Conservation (phyloP, 2,888 invertebrate species). For the Branchipolynoe longqiensis region DNA sequence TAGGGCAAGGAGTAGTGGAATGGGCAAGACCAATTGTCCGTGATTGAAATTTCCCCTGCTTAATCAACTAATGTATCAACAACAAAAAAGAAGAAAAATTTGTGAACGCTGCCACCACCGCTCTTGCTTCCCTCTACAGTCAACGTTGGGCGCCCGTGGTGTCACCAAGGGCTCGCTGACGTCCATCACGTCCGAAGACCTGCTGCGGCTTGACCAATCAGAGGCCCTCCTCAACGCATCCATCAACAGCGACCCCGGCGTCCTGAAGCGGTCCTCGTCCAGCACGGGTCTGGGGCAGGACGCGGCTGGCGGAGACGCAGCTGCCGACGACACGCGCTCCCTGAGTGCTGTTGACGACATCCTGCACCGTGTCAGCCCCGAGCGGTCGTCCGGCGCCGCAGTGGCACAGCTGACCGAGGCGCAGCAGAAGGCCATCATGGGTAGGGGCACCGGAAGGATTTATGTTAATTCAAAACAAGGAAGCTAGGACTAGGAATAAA, state of each 20-base stretch:
- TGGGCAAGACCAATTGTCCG: no score
- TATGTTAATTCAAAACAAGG: no score
- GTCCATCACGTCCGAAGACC: slow-evolving; percentile 71
- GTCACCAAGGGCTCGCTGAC: slow-evolving; percentile 66
- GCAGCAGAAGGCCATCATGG: slow-evolving; percentile 80
- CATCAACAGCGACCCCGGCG: slow-evolving; percentile 30
- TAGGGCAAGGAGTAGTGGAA: no score
- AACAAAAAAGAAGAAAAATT: no score
- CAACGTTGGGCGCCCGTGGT: slow-evolving; percentile 4
- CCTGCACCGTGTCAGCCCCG: slow-evolving; percentile 76
- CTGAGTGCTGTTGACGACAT: slow-evolving; percentile 73
- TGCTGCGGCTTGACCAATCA: slow-evolving; percentile 59
- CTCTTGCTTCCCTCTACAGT: background rate
- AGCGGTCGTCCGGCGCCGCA: slow-evolving; percentile 71
- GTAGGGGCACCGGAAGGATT: no score
- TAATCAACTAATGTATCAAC: no score
- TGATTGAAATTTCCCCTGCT: no score
- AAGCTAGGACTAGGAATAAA: no score
- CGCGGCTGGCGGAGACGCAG: slow-evolving; percentile 65
- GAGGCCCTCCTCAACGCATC: slow-evolving; percentile 39
- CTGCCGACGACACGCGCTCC: slow-evolving; percentile 70
- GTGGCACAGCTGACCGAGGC: slow-evolving; percentile 80
- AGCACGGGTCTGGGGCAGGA: slow-evolving; percentile 58
- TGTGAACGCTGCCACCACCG: background rate
- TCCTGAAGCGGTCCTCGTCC: slow-evolving; percentile 63